Conservation (phyloP, 2,113 vertebrate genomes). For the Cyprinodon variegatus region DNA sequence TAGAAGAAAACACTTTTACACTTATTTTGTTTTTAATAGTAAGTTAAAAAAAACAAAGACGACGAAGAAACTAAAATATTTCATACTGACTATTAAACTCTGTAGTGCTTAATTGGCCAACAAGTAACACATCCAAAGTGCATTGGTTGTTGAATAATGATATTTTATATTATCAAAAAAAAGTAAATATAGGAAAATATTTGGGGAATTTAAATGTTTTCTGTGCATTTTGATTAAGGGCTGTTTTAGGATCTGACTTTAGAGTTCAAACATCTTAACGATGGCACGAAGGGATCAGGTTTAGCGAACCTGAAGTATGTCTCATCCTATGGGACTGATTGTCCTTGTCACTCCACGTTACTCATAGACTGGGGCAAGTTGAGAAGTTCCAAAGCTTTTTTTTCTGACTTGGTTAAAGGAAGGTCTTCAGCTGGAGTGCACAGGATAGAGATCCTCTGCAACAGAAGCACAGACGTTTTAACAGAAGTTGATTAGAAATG, state of each 20-base stretch:
- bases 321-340: background rate
- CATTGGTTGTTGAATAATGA: background rate
- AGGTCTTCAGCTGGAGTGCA: constrained; percentile 75
- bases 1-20: background rate
- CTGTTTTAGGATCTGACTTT: background rate
- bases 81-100: background rate
- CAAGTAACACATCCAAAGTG: background rate
- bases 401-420: constrained; percentile 43
- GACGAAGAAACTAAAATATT: too few relatives aligned
- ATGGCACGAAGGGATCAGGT: background rate
- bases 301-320: background rate
- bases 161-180: background rate
- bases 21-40: background rate
- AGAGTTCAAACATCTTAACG: background rate
- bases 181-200: background rate
- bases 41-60: background rate
- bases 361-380: constrained; percentile 10
- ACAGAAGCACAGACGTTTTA: constrained; percentile 19
- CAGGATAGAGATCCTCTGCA: constrained; percentile 71
- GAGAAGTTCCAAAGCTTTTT: constrained; percentile 43
- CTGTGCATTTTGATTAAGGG: background rate
- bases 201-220: background rate
- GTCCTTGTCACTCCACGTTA: background rate
- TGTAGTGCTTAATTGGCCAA: background rate
- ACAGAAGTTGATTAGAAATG: background rate